These are phyloP conservation scores for Zootoca vivipara DNA, from an alignment of 2,113 vertebrate species.

Conservation along the genomic window DNA sequence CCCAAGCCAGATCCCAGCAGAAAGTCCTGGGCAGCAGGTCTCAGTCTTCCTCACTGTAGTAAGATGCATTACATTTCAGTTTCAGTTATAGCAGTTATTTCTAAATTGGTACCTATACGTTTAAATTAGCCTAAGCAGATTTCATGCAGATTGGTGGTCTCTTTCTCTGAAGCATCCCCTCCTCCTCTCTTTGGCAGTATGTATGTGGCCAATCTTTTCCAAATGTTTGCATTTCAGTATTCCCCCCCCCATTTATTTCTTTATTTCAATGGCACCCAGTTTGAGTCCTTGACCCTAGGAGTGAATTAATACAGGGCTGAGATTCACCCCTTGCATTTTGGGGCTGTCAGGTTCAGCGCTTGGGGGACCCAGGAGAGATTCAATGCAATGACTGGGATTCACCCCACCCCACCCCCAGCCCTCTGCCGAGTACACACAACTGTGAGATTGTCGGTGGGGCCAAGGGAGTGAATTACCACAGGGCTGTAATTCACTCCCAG, in stretches of 20 bases:
- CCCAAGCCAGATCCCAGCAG: too few species aligned
- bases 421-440: background rate
- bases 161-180: too few species aligned
- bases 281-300: slow-evolving; percentile 60
- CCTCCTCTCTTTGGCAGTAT: too few species aligned
- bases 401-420: fast-evolving
- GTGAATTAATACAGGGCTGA: slow-evolving; percentile 59
- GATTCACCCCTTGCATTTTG: slow-evolving; percentile 56
- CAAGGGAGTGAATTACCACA: fast-evolving
- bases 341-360: slow-evolving; percentile 57
- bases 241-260: background rate
- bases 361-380: slow-evolving; percentile 49
- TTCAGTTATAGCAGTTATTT: too few species aligned
- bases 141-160: too few species aligned
- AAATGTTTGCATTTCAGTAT: slow-evolving; percentile 64
- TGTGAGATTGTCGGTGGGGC: background rate
- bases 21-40: too few species aligned
- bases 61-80: too few species aligned
- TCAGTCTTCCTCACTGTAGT: too few species aligned
- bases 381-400: slow-evolving; percentile 50
- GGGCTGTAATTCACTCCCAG: background rate
- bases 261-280: slow-evolving; percentile 61
- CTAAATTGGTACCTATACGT: too few species aligned
- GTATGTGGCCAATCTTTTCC: too few species aligned
- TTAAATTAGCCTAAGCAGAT: too few species aligned